phyloP scores from a whole-genome alignment of 2,113 vertebrate species.

The Lethenteron camtschaticum region DNA sequence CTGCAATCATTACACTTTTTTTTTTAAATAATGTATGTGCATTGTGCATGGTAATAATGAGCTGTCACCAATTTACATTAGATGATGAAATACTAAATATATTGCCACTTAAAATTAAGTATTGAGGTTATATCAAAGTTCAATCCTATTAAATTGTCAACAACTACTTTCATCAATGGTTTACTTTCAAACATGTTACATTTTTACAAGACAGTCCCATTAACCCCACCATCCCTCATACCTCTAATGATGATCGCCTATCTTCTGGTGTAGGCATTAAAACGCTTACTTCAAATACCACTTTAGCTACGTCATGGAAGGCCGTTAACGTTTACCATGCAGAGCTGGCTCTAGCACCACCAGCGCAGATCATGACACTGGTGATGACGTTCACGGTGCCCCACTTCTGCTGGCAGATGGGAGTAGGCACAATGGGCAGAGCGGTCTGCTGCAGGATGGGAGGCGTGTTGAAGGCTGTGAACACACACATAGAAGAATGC shows the following conservation, averaged over 20 bases:
- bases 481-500: background rate
- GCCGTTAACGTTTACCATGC: conserved; percentile 16
- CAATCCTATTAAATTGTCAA: conserved; percentile 7
- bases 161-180: conserved; percentile 16
- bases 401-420: conserved; percentile 17
- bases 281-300: conserved; percentile 17
- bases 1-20: background rate
- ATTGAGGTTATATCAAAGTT: too few relatives aligned
- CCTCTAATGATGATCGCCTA: too few relatives aligned
- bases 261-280: conserved; percentile 15
- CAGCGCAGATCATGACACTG: conserved; percentile 21
- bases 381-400: conserved; percentile 18
- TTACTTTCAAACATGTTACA: conserved; percentile 30
- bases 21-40: conserved; percentile 1
- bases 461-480: background rate
- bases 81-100: background rate
- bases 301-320: conserved; percentile 9
- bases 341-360: conserved; percentile 19
- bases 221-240: too few relatives aligned
- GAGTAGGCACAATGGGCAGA: conserved; percentile 22
- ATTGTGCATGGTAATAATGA: conserved; percentile 7
- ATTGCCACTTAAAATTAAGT: too few relatives aligned
- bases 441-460: conserved; percentile 21
- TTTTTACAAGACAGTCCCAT: conserved; percentile 13
- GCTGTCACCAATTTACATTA: background rate